Evolutionary conservation across 2,888 invertebrate genomes (phyloP), one percentile per base, ranked within the genome.

Genomic region (Leucophenga montana): DNA sequence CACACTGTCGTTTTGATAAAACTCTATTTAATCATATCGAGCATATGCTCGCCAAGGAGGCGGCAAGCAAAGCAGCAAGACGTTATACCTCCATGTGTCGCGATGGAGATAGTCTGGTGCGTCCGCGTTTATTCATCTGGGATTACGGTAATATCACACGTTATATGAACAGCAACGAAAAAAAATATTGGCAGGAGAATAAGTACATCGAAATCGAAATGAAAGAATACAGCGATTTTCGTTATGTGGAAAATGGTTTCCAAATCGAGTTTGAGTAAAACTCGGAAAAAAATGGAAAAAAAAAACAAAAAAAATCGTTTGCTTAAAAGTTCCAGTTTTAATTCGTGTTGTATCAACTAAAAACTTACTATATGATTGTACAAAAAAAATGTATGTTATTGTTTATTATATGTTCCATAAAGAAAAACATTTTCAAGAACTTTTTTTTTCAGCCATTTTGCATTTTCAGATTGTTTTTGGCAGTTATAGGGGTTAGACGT

Each of bases 261-360:
- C 18, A 44, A 44, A 44, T 61, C 11, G 44, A 61, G 3, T 61
- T 61, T 44, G 44, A 61, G 56, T 27, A 22, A 56, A 4, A 13
- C 27, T 27, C 14, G 20, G 18, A 18, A 5, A 5, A 56, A 11
- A 27, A 27, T 9, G 22, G 20, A 9, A 27, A 11, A 13, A 14
- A 22, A 56, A 20, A n/a, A n/a, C n/a, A n/a, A n/a, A n/a, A n/a
- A n/a, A n/a, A n/a, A n/a, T n/a, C n/a, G n/a, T 22, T 56, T 5
- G 9, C 22, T 1, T 22, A 20, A 27, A 56, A 22, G 56, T 14
- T 56, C 3, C 56, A 27, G 2, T 27, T 27, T 27, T 27, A 27
- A 27, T 27, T 27, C 0, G 80, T 84, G 68, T 74, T 74, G n/a
- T n/a, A n/a, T n/a, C n/a, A n/a, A n/a, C n/a, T n/a, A n/a, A n/a